phyloP scores from a whole-genome alignment of 2,888 invertebrate species.

The Pyrrhia umbra region DNA sequence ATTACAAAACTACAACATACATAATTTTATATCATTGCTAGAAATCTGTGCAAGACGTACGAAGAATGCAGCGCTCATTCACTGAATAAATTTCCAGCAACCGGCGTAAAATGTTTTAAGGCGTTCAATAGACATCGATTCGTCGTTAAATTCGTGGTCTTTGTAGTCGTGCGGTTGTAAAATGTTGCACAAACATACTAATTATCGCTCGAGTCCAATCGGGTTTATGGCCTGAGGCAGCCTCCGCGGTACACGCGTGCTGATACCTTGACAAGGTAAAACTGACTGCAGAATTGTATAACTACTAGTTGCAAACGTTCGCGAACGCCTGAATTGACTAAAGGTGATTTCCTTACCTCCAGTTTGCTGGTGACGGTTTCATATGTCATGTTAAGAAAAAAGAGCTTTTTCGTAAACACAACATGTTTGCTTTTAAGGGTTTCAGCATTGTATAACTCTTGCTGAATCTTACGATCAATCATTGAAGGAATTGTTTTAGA shows the following conservation, averaged over 20 bases:
- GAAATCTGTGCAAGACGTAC: conserved; percentile 37
- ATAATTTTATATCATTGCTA: conserved; percentile 45
- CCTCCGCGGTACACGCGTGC: conserved; percentile 25
- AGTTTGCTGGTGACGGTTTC: conserved; percentile 30
- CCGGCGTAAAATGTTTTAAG: conserved; percentile 46
- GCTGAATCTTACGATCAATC: too few relatives aligned
- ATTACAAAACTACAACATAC: conserved; percentile 48
- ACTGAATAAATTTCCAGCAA: conserved; percentile 45
- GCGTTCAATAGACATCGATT: conserved; percentile 52
- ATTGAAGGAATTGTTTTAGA: too few relatives aligned
- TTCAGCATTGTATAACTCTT: too few relatives aligned
- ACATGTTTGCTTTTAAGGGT: too few relatives aligned
- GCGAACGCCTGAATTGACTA: conserved; percentile 34
- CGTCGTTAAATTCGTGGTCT: conserved; percentile 54
- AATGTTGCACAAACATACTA: conserved; percentile 59
- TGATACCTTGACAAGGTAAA: conserved; percentile 49
- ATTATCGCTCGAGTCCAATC: conserved; percentile 59
- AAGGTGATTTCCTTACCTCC: conserved; percentile 36
- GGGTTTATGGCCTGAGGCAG: conserved; percentile 42
- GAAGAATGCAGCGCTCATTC: conserved; percentile 40
- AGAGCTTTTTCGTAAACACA: too few relatives aligned
- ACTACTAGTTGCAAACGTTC: conserved; percentile 10
- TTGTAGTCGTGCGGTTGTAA: conserved; percentile 59
- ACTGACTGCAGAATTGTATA: conserved; percentile 35
- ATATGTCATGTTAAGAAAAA: conserved; percentile 18